Evolutionary conservation across 2,888 invertebrate genomes (phyloP).

Genomic region (Tachina lurida): DNA sequence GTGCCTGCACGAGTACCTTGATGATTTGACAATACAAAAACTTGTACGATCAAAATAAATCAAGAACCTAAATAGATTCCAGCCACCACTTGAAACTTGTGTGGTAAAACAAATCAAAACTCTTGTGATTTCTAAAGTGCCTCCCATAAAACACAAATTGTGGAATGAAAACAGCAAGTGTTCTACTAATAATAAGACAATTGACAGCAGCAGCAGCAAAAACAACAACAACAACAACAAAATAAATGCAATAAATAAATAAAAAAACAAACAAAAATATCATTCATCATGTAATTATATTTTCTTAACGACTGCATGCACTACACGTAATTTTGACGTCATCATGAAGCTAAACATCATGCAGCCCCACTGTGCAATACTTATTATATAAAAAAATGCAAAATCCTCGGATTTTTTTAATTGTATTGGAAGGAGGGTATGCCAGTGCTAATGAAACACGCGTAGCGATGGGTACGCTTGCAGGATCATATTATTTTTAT

Average conservation of each 20-base stretch:
- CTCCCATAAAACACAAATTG: slow-evolving; percentile 44
- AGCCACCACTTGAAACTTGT: slow-evolving; percentile 58
- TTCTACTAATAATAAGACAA: slow-evolving; percentile 51
- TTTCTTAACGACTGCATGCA: background rate
- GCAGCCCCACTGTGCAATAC: no score
- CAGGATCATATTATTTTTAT: no score
- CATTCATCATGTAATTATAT: slow-evolving; percentile 19
- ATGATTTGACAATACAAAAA: slow-evolving; percentile 27
- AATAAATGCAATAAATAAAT: slow-evolving; percentile 18
- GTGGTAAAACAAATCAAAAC: slow-evolving; percentile 66
- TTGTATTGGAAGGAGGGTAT: no score
- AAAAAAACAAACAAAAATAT: slow-evolving; percentile 25
- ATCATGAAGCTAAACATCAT: no score
- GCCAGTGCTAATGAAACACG: no score
- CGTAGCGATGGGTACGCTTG: no score
- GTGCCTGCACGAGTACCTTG: slow-evolving; percentile 23
- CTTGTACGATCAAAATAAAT: slow-evolving; percentile 23
- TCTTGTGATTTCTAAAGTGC: slow-evolving; percentile 66
- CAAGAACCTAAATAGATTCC: slow-evolving; percentile 13
- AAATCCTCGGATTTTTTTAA: no score
- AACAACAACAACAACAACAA: background rate
- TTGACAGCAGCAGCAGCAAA: background rate
- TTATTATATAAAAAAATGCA: no score
- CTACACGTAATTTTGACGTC: no score
- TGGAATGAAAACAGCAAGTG: slow-evolving; percentile 45